These are phyloP conservation scores for Burhinus bistriatus DNA, from an alignment of 2,113 vertebrate species.

Conservation along the genomic window DNA sequence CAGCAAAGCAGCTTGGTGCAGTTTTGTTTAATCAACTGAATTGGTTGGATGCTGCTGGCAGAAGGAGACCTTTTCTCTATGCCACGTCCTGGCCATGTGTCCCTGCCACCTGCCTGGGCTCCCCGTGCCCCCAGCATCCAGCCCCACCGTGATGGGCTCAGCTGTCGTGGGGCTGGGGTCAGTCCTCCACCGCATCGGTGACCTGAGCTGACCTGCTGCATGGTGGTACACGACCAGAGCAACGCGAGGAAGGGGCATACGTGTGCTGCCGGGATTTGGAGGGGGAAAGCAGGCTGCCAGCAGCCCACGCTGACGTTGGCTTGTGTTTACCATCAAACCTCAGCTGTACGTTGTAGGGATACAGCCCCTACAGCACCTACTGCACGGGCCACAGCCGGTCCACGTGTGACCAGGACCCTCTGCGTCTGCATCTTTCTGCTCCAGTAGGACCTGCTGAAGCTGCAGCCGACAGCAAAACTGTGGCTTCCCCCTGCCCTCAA, in stretches of 20 bases:
- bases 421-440: neutral
- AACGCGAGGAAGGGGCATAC: rapidly evolving
- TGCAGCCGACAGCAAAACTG: neutral
- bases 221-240: neutral
- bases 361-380: neutral
- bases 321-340: neutral
- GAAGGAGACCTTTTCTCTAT: neutral
- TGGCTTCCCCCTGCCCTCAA: neutral
- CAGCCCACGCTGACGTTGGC: neutral
- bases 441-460: neutral
- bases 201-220: neutral
- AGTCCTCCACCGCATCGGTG: neutral
- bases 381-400: rapidly evolving
- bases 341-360: neutral
- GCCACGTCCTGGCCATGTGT: neutral
- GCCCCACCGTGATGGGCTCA: neutral
- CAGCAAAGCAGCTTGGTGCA: neutral
- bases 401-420: neutral
- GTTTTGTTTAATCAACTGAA: neutral
- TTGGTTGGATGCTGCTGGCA: neutral
- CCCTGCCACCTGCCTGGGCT: neutral
- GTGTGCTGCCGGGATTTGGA: neutral
- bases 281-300: neutral
- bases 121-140: no score
- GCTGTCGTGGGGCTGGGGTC: neutral